phyloP scores from a whole-genome alignment of 2,888 invertebrate species.

The Sarcophaga rosellei region DNA sequence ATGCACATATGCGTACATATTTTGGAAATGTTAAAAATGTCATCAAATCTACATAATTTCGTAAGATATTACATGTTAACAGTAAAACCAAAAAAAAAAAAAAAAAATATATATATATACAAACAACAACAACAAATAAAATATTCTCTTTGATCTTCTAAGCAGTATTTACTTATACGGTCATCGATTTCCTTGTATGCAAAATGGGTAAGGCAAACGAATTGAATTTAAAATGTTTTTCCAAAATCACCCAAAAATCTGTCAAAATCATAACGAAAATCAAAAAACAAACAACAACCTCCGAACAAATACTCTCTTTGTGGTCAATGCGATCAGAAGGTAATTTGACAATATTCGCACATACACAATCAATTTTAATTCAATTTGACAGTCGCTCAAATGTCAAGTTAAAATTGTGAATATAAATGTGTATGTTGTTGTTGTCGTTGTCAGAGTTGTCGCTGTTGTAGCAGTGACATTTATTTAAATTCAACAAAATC shows the following conservation, averaged over 20 bases:
- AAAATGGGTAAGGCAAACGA: slow-evolving; percentile 56
- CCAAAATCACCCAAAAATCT: slow-evolving; percentile 20
- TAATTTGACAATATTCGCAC: slow-evolving; percentile 68
- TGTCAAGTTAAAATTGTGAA: slow-evolving; percentile 66
- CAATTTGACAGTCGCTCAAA: slow-evolving; percentile 66
- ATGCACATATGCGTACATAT: no score
- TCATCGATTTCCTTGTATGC: slow-evolving; percentile 41
- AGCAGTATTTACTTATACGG: slow-evolving; percentile 39
- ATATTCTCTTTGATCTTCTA: neutral
- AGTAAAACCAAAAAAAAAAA: no score
- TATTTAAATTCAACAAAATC: slow-evolving; percentile 61
- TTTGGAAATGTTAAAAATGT: no score
- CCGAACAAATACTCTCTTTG: slow-evolving; percentile 27
- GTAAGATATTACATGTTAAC: no score
- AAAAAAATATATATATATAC: neutral
- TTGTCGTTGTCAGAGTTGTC: neutral
- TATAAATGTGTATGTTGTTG: slow-evolving; percentile 9
- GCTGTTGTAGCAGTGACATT: slow-evolving; percentile 61
- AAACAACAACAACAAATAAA: neutral
- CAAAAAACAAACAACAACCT: slow-evolving; percentile 19
- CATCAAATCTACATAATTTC: no score
- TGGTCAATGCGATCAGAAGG: slow-evolving; percentile 64
- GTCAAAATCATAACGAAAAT: slow-evolving; percentile 27
- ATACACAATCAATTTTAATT: slow-evolving; percentile 61
- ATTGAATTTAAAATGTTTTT: slow-evolving; percentile 3